A percentile compares a stretch with the other conserved stretches of the same genome.
Evolutionary conservation across 2,888 invertebrate genomes (phyloP).

Genomic region (Sialis fuliginosa): DNA sequence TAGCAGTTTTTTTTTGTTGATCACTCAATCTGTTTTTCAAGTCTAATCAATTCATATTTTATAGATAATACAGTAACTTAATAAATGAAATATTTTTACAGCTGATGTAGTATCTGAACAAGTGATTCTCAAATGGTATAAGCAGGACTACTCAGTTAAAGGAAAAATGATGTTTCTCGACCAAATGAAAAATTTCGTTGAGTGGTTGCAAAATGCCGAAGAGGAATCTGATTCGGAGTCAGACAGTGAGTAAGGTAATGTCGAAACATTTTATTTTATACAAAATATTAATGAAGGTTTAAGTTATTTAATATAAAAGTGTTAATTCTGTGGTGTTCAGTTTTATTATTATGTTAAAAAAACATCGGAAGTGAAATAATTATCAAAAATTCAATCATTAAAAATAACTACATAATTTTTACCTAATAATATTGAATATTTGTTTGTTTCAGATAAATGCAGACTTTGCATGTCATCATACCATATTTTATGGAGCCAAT

Average conservation of each 20-base stretch:
- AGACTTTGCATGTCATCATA: background rate
- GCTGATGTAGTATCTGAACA: slow-evolving; percentile 89
- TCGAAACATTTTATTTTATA: background rate
- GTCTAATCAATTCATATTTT: background rate
- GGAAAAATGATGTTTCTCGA: slow-evolving; percentile 96
- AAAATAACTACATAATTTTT: background rate
- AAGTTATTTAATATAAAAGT: too few species aligned
- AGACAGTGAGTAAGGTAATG: slow-evolving; percentile 19
- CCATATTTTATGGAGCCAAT: slow-evolving; percentile 4
- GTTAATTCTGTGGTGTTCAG: too few species aligned
- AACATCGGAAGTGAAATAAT: background rate
- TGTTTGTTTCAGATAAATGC: background rate
- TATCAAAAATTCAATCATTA: background rate
- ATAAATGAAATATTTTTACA: slow-evolving; percentile 20
- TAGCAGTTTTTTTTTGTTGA: too few species aligned
- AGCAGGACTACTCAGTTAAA: slow-evolving; percentile 80
- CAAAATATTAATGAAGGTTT: too few species aligned
- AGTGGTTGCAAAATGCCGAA: slow-evolving; percentile 95
- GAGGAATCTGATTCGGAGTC: slow-evolving; percentile 52
- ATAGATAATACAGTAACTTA: background rate
- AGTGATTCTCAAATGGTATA: slow-evolving; percentile 91
- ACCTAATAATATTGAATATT: background rate
- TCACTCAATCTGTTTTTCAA: too few species aligned
- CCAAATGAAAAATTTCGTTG: slow-evolving; percentile 94
- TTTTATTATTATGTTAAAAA: background rate